A percentile compares a stretch with the other conserved stretches of the same genome.
Evolutionary conservation across 1,140 invertebrate genomes (phyloP).

Genomic region (Drosophila virilis): DNA sequence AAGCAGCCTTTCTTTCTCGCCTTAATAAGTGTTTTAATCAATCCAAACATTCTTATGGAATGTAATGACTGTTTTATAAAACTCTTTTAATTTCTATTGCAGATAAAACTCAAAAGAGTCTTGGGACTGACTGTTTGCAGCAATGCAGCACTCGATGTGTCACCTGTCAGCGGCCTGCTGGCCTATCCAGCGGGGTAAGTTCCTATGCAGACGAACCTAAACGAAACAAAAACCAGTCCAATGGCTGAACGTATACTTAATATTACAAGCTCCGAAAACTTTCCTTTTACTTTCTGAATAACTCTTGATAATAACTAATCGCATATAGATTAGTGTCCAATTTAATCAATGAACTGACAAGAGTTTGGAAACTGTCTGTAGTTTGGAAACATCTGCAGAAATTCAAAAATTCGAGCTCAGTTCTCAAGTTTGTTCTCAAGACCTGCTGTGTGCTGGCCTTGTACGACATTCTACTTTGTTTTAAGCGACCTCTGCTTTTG

Average conservation of each 20-base stretch:
- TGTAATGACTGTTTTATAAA: conserved; percentile 45
- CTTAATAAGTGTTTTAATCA: too few relatives aligned
- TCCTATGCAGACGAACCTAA: not conserved
- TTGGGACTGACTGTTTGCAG: conserved; percentile 95
- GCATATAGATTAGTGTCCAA: not conserved
- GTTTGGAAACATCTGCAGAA: too few relatives aligned
- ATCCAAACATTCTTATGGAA: too few relatives aligned
- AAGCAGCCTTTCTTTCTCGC: too few relatives aligned
- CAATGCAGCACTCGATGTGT: conserved; percentile 95
- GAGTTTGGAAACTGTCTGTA: too few relatives aligned
- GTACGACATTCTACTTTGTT: too few relatives aligned
- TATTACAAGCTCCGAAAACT: not conserved
- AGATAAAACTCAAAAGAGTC: conserved; percentile 97
- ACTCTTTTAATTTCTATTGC: conserved; percentile 49
- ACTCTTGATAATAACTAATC: not conserved
- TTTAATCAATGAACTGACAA: too few relatives aligned
- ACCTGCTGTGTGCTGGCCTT: too few relatives aligned
- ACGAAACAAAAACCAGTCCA: not conserved
- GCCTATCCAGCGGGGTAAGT: conserved; percentile 98
- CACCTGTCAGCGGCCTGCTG: conserved; percentile 92
- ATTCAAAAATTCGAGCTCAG: too few relatives aligned
- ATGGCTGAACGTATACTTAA: too few relatives aligned
- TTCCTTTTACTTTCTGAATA: not conserved
- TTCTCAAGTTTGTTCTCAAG: too few relatives aligned
- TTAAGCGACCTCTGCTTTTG: too few relatives aligned